Percentiles rank a stretch among this genome's conserved stretches.
These are phyloP conservation scores for Andrena flavipes DNA, from an alignment of 2,888 invertebrate species.

Conservation along the genomic window DNA sequence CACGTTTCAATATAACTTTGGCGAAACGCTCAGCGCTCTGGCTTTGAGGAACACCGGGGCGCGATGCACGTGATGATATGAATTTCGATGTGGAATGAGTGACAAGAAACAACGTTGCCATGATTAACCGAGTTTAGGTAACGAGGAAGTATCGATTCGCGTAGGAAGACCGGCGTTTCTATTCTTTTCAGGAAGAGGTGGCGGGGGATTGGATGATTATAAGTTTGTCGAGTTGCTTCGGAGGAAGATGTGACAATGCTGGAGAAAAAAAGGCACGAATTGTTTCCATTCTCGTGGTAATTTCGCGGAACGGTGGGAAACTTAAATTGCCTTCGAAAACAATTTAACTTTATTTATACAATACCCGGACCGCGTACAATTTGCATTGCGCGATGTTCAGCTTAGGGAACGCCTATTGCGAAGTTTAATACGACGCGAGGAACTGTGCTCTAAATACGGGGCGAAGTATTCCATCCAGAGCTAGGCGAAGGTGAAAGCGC, in stretches of 20 bases:
- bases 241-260: conserved; percentile 1
- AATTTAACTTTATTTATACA: conserved; percentile 20
- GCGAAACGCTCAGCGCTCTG: conserved; percentile 11
- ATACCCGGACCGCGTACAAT: neutral
- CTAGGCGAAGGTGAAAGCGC: conserved; percentile 20
- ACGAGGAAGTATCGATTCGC: conserved; percentile 28
- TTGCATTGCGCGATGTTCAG: neutral
- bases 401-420: neutral
- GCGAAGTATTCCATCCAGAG: conserved; percentile 4
- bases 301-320: conserved; percentile 20
- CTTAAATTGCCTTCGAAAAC: conserved; percentile 34
- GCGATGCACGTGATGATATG: conserved; percentile 23
- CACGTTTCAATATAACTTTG: neutral
- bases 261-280: neutral
- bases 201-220: conserved; percentile 2
- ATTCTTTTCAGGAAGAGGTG: neutral
- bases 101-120: conserved; percentile 29
- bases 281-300: conserved; percentile 12
- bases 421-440: neutral
- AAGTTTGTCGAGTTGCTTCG: conserved; percentile 19
- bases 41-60: conserved; percentile 32
- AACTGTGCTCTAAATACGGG: conserved; percentile 8
- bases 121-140: conserved; percentile 38
- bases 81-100: conserved; percentile 35
- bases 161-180: neutral